Evolutionary conservation across 2,888 invertebrate species (phyloP).

Genomic region (Rhogogaster chlorosoma): DNA sequence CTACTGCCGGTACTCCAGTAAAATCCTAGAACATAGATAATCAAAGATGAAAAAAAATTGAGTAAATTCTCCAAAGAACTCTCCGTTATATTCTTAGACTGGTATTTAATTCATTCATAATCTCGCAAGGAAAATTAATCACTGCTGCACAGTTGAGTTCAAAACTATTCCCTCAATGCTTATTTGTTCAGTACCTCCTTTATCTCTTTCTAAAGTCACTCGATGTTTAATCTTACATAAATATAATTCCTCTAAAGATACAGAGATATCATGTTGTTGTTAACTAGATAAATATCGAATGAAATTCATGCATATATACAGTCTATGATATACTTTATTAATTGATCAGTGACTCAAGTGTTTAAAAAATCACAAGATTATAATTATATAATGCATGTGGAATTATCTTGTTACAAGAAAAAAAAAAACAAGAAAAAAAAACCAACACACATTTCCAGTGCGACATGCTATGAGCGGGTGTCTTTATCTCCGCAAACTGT

Average conservation of each 20-base stretch:
- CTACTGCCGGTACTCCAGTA: conserved; percentile 98
- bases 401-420: background rate
- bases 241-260: conserved; percentile 26
- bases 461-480: background rate
- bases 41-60: conserved; percentile 41
- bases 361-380: background rate
- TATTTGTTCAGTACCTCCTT: background rate
- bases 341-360: background rate
- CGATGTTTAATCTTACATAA: conserved; percentile 8
- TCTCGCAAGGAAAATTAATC: background rate
- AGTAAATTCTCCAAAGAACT: background rate
- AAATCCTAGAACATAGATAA: conserved; percentile 83
- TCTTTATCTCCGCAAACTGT: background rate
- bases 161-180: background rate
- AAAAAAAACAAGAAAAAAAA: background rate
- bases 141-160: background rate
- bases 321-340: background rate
- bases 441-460: background rate
- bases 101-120: conserved; percentile 38
- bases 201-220: background rate
- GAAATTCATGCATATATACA: background rate
- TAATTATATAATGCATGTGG: background rate
- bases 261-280: background rate
- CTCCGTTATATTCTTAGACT: background rate
- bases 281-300: background rate